phyloP scores from a whole-genome alignment of 1,140 invertebrate genomes.

The Drosophila rufa region DNA sequence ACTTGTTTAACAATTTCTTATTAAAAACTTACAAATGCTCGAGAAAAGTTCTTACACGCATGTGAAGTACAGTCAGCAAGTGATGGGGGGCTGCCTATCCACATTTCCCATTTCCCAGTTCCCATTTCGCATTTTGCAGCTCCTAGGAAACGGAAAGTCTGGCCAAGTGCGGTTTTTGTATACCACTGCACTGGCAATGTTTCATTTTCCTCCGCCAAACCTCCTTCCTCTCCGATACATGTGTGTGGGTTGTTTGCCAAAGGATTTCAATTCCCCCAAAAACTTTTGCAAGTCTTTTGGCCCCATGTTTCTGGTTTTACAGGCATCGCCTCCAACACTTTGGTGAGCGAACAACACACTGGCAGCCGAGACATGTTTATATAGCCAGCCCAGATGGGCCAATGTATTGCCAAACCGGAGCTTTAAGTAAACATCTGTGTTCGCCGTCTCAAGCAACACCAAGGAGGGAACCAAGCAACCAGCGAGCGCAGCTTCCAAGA shows the following conservation, averaged over 20 bases:
- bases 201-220: slow-evolving; percentile 40
- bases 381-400: slow-evolving; percentile 52
- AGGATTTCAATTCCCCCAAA: slow-evolving; percentile 78
- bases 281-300: slow-evolving; percentile 71
- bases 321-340: slow-evolving; percentile 51
- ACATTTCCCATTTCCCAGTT: not conserved
- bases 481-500: slow-evolving; percentile 5
- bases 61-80: slow-evolving; percentile 40
- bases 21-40: slow-evolving; percentile 73
- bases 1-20: slow-evolving; percentile 81
- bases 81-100: too few species aligned
- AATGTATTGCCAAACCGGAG: slow-evolving; percentile 56
- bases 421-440: slow-evolving; percentile 61
- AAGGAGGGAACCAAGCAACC: not conserved
- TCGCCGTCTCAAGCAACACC: slow-evolving; percentile 10
- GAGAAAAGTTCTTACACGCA: slow-evolving; percentile 64
- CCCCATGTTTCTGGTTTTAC: slow-evolving; percentile 72
- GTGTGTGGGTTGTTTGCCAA: slow-evolving; percentile 46
- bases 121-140: slow-evolving; percentile 16
- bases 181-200: slow-evolving; percentile 54
- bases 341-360: slow-evolving; percentile 12
- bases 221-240: not conserved
- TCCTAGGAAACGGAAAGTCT: slow-evolving; percentile 46
- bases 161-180: slow-evolving; percentile 68
- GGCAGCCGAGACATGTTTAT: slow-evolving; percentile 56